A percentile compares a stretch with the other conserved stretches of the same genome.
Conservation (phyloP, 2,797 vertebrate species). For the Spea hammondii region DNA sequence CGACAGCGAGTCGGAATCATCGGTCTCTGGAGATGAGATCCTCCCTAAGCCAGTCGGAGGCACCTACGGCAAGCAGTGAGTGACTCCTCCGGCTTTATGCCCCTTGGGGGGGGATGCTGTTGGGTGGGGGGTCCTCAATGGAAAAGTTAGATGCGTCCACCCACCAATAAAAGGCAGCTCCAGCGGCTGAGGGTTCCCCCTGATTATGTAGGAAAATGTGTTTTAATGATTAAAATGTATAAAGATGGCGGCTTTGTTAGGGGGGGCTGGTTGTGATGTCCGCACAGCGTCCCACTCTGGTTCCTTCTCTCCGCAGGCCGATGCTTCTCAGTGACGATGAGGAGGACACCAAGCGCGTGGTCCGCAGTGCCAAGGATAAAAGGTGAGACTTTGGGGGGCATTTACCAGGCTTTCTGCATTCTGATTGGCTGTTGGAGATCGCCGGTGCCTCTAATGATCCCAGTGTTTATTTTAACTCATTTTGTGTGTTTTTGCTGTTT, state of each 20-base stretch:
- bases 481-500: no score
- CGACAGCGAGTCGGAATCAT: conserved; percentile 91
- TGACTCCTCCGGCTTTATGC: conserved; percentile 14
- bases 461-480: no score
- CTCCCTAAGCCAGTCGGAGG: conserved; percentile 77
- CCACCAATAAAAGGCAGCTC: no score
- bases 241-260: no score
- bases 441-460: no score
- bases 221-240: no score
- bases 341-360: conserved; percentile 89
- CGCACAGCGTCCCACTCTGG: neutral
- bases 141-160: neutral
- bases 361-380: conserved; percentile 91
- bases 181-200: no score
- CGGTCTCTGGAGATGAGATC: conserved; percentile 82
- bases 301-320: conserved; percentile 62
- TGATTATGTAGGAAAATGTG: no score
- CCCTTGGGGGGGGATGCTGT: neutral
- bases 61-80: conserved; percentile 83
- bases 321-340: conserved; percentile 88
- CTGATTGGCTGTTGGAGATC: neutral
- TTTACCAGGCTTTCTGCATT: neutral
- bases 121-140: neutral
- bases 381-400: conserved; percentile 65
- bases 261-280: no score